Evolutionary conservation across 1,140 invertebrate species (phyloP), one percentile per base, ranked within the genome.

Genomic region (Dufourea novaeangliae): DNA sequence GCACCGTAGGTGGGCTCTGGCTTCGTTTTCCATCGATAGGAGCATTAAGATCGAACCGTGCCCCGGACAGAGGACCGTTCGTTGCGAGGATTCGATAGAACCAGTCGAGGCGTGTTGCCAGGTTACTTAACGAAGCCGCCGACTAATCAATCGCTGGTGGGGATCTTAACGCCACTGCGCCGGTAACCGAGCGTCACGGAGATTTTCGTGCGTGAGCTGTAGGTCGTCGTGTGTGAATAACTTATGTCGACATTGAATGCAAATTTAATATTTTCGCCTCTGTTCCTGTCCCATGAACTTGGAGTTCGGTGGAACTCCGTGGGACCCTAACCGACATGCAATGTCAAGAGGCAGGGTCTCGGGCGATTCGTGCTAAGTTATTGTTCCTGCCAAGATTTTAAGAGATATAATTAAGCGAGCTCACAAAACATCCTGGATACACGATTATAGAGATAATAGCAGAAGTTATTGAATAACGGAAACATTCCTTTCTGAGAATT

Each of bases 251-350:
- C 72, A 83, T 83, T 84, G 61, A 84, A 84, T 80, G 81, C 78
- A 84, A 83, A 83, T 84, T 77, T 69, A 25, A 77, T 83, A 83
- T 80, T 80, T 84, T 84, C 44, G 67, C 59, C 52, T 76, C n/a
- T 12, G 77, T 83, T 83, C 82, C 67, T 50, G 68, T 84, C 81
- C 77, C 80, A 84, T 81, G 77, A 37, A 29, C 64, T 34, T 39
- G 50, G 54, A 10, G 25, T 79, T 50, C 39, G 54, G 37, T 27
- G 52, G n/a, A 34, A 20, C 25, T 20, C 6, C 68, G 63, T 73
- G 81, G n/a, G 80, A 83, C 56, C 68, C 41, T 37, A 27, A n/a
- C 20, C 62, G 78, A 56, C 46, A 52, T 46, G 25, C 25, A 17
- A 20, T 46, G 39, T 37, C 54, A 34, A 39, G 25, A 37, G 14